Conservation (phyloP, 2,113 vertebrate genomes). For the Pygoscelis adeliae region DNA sequence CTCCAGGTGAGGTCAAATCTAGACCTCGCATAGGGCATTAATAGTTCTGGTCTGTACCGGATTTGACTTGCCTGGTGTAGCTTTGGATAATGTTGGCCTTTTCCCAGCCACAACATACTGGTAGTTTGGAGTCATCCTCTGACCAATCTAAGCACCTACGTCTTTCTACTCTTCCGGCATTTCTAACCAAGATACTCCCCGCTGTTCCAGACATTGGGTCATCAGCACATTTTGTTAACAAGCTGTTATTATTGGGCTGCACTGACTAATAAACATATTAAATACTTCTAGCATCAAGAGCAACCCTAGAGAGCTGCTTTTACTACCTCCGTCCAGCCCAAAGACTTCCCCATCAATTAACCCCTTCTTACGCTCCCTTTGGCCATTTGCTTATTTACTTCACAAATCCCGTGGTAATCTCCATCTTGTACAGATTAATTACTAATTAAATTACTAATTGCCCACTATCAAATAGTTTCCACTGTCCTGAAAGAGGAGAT, state of each 20-base stretch:
- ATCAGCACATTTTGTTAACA: constrained; percentile 5
- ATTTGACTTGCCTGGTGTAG: not conserved
- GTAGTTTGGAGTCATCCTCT: not conserved
- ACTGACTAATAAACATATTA: not conserved
- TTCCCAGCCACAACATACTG: not conserved
- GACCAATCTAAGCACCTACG: not conserved
- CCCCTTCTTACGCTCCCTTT: not conserved
- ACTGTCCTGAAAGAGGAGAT: not conserved
- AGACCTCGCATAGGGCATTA: constrained; percentile 20
- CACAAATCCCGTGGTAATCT: not conserved
- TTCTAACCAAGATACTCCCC: constrained; percentile 16
- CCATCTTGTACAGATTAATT: not conserved
- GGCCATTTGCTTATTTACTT: not conserved
- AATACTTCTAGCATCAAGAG: not conserved
- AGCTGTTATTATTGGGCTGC: constrained; percentile 18
- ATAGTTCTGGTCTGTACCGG: constrained; percentile 3
- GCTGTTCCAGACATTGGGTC: constrained; percentile 31
- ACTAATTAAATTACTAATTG: not conserved
- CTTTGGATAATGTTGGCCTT: not conserved
- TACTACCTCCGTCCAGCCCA: not conserved
- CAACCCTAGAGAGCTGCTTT: not conserved
- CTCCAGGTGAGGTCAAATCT: not conserved
- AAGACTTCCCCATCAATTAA: not conserved
- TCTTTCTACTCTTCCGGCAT: not conserved
- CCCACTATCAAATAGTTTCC: not conserved